Conservation (phyloP, 2,113 vertebrate genomes). For the Cyprinodon brontotheroides region DNA sequence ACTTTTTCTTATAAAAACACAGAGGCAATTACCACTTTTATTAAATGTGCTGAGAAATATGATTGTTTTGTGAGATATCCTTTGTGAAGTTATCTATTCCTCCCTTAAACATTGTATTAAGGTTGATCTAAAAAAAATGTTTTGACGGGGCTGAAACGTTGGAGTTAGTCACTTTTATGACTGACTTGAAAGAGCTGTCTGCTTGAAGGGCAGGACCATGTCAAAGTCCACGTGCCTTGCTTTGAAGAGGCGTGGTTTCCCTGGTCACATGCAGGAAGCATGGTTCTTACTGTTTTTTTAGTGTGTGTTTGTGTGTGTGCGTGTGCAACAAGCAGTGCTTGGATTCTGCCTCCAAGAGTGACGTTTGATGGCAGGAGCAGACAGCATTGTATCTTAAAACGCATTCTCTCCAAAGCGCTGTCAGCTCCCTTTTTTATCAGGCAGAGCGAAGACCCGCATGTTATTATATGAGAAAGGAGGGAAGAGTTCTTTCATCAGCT, state of each 20-base stretch:
- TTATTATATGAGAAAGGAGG: slow-evolving; percentile 8
- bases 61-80: background rate
- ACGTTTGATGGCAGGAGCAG: slow-evolving; percentile 26
- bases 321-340: slow-evolving; percentile 25
- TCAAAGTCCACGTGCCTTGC: slow-evolving; percentile 80
- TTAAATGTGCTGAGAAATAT: background rate
- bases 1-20: background rate
- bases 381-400: background rate
- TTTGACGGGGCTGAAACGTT: background rate
- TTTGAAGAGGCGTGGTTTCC: slow-evolving; percentile 64
- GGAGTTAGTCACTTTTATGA: background rate
- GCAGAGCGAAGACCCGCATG: slow-evolving; percentile 9
- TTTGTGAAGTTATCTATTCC: background rate
- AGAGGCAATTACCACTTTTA: background rate
- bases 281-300: slow-evolving; percentile 47
- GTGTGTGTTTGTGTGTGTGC: background rate
- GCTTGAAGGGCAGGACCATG: slow-evolving; percentile 57
- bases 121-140: background rate
- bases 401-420: slow-evolving; percentile 14
- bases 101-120: background rate
- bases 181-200: background rate
- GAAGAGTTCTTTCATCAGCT: slow-evolving; percentile 31
- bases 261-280: slow-evolving; percentile 73
- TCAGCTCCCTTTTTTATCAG: slow-evolving; percentile 22
- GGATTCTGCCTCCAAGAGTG: slow-evolving; percentile 12